Conservation (phyloP, 1,140 invertebrate genomes). For the Aphelinus atriplicis region DNA sequence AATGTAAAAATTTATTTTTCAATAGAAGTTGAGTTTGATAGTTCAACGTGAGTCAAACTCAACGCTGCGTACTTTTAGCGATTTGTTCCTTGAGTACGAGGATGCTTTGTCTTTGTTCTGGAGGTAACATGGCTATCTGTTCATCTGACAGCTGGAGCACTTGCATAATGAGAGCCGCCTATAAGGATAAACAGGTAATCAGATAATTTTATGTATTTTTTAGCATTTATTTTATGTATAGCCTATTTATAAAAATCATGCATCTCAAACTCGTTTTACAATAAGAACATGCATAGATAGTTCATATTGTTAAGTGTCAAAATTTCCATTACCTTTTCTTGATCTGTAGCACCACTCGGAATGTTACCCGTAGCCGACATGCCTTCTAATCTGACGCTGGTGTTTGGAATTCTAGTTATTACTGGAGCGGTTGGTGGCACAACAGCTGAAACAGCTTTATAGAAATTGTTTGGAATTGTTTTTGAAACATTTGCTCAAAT, state of each 20-base stretch:
- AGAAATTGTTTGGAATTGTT: no score
- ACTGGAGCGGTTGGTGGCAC: conserved; percentile 45
- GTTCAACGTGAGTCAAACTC: conserved; percentile 30
- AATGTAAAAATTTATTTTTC: no score
- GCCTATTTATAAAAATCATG: no score
- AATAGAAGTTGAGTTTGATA: no score
- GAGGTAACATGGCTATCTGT: conserved; percentile 95
- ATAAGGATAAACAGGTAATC: conserved; percentile 44
- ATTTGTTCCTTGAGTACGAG: conserved; percentile 98
- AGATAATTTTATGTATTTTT: neutral
- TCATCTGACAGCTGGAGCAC: conserved; percentile 97
- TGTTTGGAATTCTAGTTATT: conserved; percentile 43
- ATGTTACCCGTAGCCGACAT: conserved; percentile 72
- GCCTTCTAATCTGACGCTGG: conserved; percentile 62
- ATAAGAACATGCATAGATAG: no score
- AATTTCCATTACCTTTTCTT: conserved; percentile 79
- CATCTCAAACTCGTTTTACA: neutral
- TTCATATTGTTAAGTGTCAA: no score
- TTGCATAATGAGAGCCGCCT: conserved; percentile 97
- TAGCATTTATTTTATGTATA: neutral
- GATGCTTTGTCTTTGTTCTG: conserved; percentile 96
- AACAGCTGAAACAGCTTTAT: conserved; percentile 24
- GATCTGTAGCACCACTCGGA: conserved; percentile 82
- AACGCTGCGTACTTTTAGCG: conserved; percentile 83
- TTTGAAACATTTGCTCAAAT: neutral